phyloP scores from a whole-genome alignment of 1,140 invertebrate species.

The Drosophila chauvacae region DNA sequence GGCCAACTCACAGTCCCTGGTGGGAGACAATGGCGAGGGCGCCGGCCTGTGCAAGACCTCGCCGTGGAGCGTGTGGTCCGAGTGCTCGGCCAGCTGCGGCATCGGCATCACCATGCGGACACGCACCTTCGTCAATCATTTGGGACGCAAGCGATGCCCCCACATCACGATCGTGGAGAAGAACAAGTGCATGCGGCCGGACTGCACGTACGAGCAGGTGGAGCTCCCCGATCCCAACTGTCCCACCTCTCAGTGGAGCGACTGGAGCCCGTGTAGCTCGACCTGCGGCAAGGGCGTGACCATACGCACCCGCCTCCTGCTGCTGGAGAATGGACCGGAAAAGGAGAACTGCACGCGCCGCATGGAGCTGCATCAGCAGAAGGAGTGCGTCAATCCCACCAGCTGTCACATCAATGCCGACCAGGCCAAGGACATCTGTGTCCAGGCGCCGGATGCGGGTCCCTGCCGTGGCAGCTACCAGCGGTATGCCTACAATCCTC shows the following conservation, averaged over 20 bases:
- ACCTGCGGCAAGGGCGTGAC: conserved; percentile 89
- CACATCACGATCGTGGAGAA: conserved; percentile 89
- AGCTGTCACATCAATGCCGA: conserved; percentile 90
- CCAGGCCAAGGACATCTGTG: conserved; percentile 92
- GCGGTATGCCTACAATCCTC: conserved; percentile 92
- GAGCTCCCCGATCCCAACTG: conserved; percentile 87
- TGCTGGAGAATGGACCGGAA: conserved; percentile 87
- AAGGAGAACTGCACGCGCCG: conserved; percentile 86
- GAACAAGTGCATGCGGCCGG: conserved; percentile 90
- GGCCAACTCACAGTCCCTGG: conserved; percentile 66
- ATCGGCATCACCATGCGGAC: conserved; percentile 90
- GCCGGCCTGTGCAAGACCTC: conserved; percentile 89
- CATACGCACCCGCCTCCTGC: conserved; percentile 89
- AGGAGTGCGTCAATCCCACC: conserved; percentile 87
- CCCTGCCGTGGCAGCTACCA: conserved; percentile 93
- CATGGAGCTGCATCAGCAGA: conserved; percentile 88
- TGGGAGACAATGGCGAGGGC: conserved; percentile 79
- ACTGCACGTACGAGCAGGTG: conserved; percentile 86
- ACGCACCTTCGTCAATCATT: conserved; percentile 89
- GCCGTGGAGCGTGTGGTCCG: conserved; percentile 91
- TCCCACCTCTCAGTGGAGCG: conserved; percentile 89
- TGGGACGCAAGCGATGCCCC: conserved; percentile 91
- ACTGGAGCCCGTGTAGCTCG: conserved; percentile 90
- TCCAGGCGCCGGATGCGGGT: conserved; percentile 89
- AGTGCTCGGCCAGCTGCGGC: conserved; percentile 93